Base-by-base conservation (phyloP, 2,797 vertebrate genomes). In the Sylvia borin region DNA sequence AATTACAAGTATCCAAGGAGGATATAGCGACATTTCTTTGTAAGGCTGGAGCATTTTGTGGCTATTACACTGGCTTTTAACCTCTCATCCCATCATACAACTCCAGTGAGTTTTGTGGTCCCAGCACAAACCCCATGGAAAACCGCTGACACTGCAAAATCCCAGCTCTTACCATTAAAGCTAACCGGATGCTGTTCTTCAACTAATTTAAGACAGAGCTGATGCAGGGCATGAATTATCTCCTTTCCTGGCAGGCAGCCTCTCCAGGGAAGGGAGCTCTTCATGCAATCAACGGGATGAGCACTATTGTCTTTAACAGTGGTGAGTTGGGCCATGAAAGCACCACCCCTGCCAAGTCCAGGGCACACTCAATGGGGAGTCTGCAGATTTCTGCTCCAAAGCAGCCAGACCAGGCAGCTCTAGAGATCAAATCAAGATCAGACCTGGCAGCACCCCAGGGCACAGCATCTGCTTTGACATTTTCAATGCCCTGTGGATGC, bases 1-100 rank as follows among this genome's bases (percentile, higher is more conserved):
- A 88, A 96, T 92, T 94, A 71, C 0, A 1, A 45, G 50, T 11
- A 14, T 53, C 75, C 58, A 88, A 92, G 64, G 76, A 94, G 83
- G 92, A 87, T 57, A 72, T 55, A 65, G 71, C 57, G 92, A 94
- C 90, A 79, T 82, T 96, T 94, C 93, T 92, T 93, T 85, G 88
- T 73, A 70, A 80, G 66, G 65, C 29, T 88, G 71, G 43, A 93
- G 67, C 77, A 57, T 31, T 91, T 66, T 66, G 76, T 51, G 60
- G 51, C 29, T 79, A 54, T 92, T 84, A 74, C 47, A 51, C 48
- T 66, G 79, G 54, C 71, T 92, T 96, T 95, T 85, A 76, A 87
- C 88, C 78, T 96, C 80, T 78, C 91, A 87, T 91, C 68, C 45
- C 88, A 88, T 61, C 87, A 82, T 6, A 92, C 13, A 55, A 42